These are phyloP conservation scores for Poeciliopsis infans DNA, from an alignment of 2,797 vertebrate species.

Conservation along the genomic window DNA sequence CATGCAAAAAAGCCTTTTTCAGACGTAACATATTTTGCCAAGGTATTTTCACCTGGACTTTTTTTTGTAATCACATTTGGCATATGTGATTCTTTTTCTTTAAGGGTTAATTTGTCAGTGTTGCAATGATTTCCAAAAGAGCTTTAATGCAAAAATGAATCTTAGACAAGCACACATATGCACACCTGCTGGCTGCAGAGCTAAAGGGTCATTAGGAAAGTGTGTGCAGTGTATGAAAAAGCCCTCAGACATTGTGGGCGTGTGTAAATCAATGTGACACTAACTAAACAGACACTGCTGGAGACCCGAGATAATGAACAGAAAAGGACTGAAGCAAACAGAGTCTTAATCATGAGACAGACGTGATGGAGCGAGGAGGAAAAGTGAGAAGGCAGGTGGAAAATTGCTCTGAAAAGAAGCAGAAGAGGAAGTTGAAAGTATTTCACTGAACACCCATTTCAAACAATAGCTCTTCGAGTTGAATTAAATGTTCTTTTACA, in stretches of 20 bases:
- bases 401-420: conserved; percentile 21
- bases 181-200: not conserved
- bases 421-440: conserved; percentile 3
- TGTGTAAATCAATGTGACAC: conserved; percentile 67
- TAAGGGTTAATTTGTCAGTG: not conserved
- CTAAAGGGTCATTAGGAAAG: conserved; percentile 35
- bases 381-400: conserved; percentile 24
- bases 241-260: conserved; percentile 44
- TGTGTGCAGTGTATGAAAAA: conserved; percentile 43
- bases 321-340: conserved; percentile 54
- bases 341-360: conserved; percentile 54
- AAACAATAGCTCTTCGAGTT: not conserved
- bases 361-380: conserved; percentile 29
- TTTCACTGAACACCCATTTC: not conserved
- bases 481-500: not conserved
- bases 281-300: conserved; percentile 64
- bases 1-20: not conserved
- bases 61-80: not conserved
- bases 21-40: not conserved
- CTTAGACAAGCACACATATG: not conserved
- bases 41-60: not conserved
- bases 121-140: not conserved
- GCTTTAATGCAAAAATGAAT: not conserved
- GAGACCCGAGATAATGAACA: conserved; percentile 62
- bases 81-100: not conserved